These are phyloP conservation scores for Muscicapa striata DNA, from an alignment of 2,797 vertebrate genomes.

Conservation along the genomic window DNA sequence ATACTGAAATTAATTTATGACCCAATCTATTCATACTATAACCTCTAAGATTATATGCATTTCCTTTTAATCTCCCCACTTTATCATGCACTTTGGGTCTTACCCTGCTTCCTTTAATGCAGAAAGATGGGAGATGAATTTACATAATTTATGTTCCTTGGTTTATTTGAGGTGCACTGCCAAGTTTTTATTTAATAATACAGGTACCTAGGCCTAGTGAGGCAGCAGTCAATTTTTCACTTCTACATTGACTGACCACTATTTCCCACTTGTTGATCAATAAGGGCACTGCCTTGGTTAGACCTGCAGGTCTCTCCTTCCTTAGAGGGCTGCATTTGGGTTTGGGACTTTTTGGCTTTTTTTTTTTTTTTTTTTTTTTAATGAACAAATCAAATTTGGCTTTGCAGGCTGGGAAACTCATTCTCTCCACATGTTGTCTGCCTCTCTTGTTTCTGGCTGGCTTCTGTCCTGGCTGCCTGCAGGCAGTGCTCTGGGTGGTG, in stretches of 20 bases:
- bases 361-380: not conserved
- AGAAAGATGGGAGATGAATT: not conserved
- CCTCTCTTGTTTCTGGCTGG: not conserved
- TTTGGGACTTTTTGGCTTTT: not conserved
- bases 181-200: conserved; percentile 62
- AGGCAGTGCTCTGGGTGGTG: not conserved
- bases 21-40: not conserved
- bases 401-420: not conserved
- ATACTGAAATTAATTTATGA: conserved; percentile 28
- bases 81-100: not conserved
- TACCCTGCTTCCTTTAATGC: not conserved
- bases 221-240: conserved; percentile 52
- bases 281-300: not conserved
- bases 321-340: not conserved
- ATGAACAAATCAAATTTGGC: not conserved
- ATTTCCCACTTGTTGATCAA: conserved; percentile 48
- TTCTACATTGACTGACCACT: conserved; percentile 40
- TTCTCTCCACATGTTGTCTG: not conserved
- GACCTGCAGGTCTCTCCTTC: not conserved
- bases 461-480: not conserved
- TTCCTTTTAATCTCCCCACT: not conserved
- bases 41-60: not conserved
- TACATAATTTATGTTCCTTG: not conserved
- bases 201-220: conserved; percentile 25
- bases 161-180: conserved; percentile 41